phyloP scores from a whole-genome alignment of 2,888 invertebrate genomes.

The Eucera pruinosa region DNA sequence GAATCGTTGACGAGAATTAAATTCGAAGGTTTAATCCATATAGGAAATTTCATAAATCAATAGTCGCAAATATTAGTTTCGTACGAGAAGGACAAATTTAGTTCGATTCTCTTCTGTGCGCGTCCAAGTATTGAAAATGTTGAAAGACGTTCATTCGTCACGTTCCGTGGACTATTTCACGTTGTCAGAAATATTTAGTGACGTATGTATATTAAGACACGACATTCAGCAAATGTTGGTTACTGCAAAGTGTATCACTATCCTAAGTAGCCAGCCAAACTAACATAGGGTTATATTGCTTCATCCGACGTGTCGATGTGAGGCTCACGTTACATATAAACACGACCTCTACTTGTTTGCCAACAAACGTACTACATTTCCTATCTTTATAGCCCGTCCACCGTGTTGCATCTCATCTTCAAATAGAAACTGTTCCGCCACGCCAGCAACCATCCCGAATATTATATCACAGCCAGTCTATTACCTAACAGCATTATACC shows the following conservation, averaged over 20 bases:
- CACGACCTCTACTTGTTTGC: conserved; percentile 73
- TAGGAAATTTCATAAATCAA: not conserved
- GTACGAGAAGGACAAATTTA: not conserved
- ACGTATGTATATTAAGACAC: not conserved
- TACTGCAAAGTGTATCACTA: conserved; percentile 23
- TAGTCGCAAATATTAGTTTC: not conserved
- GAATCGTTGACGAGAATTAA: not conserved
- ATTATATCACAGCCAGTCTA: conserved; percentile 52
- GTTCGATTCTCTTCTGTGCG: not conserved
- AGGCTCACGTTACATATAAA: conserved; percentile 65
- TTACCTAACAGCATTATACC: conserved; percentile 53
- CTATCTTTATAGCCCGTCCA: conserved; percentile 72
- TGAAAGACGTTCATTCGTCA: not conserved
- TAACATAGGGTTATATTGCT: conserved; percentile 50
- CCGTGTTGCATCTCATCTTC: conserved; percentile 71
- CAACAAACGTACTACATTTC: conserved; percentile 68
- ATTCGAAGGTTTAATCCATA: not conserved
- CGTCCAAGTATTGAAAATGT: not conserved
- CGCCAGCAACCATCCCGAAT: conserved; percentile 40
- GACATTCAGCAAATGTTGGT: conserved; percentile 2
- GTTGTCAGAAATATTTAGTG: conserved; percentile 5
- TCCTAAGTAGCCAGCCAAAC: conserved; percentile 34
- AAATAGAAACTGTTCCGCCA: conserved; percentile 67
- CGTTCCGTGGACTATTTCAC: not conserved
- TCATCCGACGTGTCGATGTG: conserved; percentile 59